Evolutionary conservation across 2,113 vertebrate species (phyloP), one percentile per base, ranked within the genome.

Genomic region (Cynoglossus semilaevis): DNA sequence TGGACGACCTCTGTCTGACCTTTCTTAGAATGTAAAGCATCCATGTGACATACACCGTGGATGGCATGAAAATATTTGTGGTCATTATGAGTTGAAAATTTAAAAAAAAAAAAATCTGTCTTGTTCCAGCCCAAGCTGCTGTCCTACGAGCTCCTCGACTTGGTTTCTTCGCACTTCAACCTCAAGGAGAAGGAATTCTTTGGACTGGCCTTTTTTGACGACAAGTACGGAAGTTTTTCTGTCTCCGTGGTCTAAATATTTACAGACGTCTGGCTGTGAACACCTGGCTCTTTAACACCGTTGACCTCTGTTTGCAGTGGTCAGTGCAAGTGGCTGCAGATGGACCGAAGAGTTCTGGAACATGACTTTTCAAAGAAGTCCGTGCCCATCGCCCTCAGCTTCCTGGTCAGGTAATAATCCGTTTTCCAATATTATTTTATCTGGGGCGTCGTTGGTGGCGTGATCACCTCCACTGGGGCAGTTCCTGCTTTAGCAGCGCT

Each of bases 111-210:
- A 41, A 8, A 44, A 69, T 84, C 72, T 42, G 70, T 40, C n/a
- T 64, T 70, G 77, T 67, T 83, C 6, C 81, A 99, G 97, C 97
- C 96, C 17, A 99, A 98, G 88, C 94, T 99, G 77, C 90, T 99
- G 92, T 96, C 97, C 47, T 96, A 96, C 77, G 97, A 99, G 81
- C 92, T 99, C 69, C 92, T 99, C 36, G 97, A 99, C 87, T 90
- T 99, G 51, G 97, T 99, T 77, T 96, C 97, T 5, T 99, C 97
- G 64, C 97, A 99, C 86, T 99, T 99, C 90, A 99, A 98, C 84
- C 92, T 99, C 85, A 99, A 99, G 81, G 97, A 99, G 67, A 99
- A 99, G 82, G 96, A 99, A 58, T 99, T 95, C 86, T 99, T 99
- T 58, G 96, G 97, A 63, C 95, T 99, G 15, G 94, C 96, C 3